phyloP scores from a whole-genome alignment of 2,113 vertebrate species.

The mouse (Mus musculus) region DNA sequence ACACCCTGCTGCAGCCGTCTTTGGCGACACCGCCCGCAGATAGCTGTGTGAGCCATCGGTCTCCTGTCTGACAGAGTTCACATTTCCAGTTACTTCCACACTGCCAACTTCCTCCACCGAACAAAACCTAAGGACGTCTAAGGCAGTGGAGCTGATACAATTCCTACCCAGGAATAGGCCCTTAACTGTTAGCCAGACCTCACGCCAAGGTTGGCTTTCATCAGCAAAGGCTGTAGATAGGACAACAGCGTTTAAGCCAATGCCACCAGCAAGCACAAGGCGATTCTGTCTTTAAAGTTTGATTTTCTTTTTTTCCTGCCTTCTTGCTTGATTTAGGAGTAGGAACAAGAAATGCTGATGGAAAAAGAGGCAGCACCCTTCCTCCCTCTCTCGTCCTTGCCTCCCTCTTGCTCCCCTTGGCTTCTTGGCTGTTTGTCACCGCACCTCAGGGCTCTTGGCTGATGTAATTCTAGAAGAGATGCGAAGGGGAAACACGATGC shows the following conservation, averaged over 20 bases:
- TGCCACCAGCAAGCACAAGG: slow-evolving; percentile 4
- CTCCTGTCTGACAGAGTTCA: not conserved
- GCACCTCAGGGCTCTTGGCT: slow-evolving; percentile 44
- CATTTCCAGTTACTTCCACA: slow-evolving; percentile 24
- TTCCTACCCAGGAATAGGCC: not conserved
- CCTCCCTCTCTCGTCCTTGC: not conserved
- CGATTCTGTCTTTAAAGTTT: slow-evolving; percentile 26
- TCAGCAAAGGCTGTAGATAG: not conserved
- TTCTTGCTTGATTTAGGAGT: not conserved
- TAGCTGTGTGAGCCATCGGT: not conserved
- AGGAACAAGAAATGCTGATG: not conserved
- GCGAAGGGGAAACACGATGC: slow-evolving; percentile 65
- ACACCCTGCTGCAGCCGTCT: not conserved
- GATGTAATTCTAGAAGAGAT: slow-evolving; percentile 75
- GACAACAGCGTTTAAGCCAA: not conserved
- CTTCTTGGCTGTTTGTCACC: slow-evolving; percentile 41
- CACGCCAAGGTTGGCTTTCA: not conserved
- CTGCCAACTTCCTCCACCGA: not conserved
- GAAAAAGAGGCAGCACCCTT: not conserved
- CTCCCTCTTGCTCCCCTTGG: not conserved
- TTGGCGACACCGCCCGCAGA: not conserved
- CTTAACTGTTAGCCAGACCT: not conserved
- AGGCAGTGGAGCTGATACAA: not conserved
- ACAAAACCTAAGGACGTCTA: not conserved
- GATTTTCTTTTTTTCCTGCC: not conserved